These are phyloP conservation scores for Aythya baeri DNA, from an alignment of 2,113 vertebrate genomes.

Conservation along the genomic window DNA sequence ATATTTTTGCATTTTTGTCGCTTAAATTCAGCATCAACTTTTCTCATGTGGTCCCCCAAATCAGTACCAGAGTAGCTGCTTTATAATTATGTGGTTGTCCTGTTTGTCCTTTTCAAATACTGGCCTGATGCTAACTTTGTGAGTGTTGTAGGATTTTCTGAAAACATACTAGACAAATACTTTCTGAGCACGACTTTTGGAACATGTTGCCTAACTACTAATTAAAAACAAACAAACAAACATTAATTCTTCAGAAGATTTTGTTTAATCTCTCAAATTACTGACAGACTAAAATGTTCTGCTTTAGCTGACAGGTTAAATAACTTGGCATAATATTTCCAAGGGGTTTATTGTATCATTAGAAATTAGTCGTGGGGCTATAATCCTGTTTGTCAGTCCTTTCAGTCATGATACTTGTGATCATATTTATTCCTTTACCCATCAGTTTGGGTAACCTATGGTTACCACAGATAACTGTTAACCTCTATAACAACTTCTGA, in stretches of 20 bases:
- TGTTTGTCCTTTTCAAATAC: background rate
- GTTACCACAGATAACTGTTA: background rate
- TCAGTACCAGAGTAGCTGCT: background rate
- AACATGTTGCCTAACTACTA: background rate
- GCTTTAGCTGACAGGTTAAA: background rate
- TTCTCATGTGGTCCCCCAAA: background rate
- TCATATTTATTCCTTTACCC: background rate
- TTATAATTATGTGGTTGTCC: background rate
- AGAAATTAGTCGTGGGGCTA: background rate
- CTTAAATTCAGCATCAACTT: background rate
- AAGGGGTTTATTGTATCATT: background rate
- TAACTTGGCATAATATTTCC: background rate
- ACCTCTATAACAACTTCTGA: background rate
- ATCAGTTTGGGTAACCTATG: background rate
- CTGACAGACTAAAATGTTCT: background rate
- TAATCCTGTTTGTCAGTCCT: background rate
- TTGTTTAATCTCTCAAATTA: background rate
- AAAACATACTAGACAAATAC: background rate
- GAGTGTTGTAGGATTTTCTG: background rate
- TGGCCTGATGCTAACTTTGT: background rate
- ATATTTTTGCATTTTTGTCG: background rate
- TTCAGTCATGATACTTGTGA: background rate
- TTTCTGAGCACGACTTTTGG: background rate
- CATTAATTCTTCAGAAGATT: background rate
- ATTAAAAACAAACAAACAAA: background rate